These are phyloP conservation scores for Bombus affinis DNA, from an alignment of 1,140 invertebrate species.

Conservation along the genomic window DNA sequence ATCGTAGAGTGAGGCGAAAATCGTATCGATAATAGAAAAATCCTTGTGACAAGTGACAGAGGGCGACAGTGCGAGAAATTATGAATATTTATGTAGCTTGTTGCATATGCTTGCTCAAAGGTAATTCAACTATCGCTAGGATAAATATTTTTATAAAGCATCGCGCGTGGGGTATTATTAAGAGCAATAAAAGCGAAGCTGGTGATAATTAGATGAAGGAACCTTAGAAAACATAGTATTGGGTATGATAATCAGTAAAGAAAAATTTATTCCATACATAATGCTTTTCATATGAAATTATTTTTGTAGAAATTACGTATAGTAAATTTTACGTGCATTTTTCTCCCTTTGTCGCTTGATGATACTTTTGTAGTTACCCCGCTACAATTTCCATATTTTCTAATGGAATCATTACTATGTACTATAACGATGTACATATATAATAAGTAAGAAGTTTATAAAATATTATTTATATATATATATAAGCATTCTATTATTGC, in stretches of 20 bases:
- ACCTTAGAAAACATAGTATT: constrained; percentile 39
- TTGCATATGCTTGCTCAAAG: constrained; percentile 63
- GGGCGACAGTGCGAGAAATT: constrained; percentile 48
- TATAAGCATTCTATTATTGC: constrained; percentile 30
- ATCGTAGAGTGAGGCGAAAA: constrained; percentile 47
- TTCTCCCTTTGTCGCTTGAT: constrained; percentile 62
- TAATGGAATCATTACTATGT: constrained; percentile 47
- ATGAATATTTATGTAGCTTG: constrained; percentile 36
- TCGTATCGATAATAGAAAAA: constrained; percentile 43
- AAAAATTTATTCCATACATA: constrained; percentile 47
- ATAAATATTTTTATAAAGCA: constrained; percentile 76
- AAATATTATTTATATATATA: constrained; percentile 57
- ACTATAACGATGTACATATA: constrained; percentile 58
- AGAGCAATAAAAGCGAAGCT: constrained; percentile 64
- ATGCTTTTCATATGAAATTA: constrained; percentile 66
- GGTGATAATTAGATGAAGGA: constrained; percentile 32
- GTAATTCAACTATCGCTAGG: constrained; percentile 53
- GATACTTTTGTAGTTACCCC: constrained; percentile 33
- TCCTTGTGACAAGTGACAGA: constrained; percentile 61
- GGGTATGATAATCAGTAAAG: constrained; percentile 34
- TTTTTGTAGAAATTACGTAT: constrained; percentile 71
- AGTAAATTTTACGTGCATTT: not conserved
- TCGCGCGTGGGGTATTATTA: constrained; percentile 32
- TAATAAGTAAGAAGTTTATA: constrained; percentile 49
- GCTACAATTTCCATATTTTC: constrained; percentile 66